Conservation (phyloP, 2,888 invertebrate genomes). For the Orchesellides sinensis region DNA sequence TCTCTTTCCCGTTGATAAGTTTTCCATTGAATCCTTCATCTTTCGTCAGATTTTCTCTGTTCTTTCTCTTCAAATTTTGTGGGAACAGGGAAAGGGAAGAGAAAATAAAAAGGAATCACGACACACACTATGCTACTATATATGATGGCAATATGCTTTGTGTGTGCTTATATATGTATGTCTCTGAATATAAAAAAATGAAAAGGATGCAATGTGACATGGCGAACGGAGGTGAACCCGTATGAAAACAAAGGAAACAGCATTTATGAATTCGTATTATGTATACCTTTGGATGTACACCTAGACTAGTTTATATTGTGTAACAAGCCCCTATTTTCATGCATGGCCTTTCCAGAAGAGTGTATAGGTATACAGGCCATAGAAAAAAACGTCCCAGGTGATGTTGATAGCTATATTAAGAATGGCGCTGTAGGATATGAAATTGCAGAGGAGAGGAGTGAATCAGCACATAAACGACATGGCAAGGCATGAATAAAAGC, state of each 20-base stretch:
- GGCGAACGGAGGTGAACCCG: constrained; percentile 33
- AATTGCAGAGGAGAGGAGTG: constrained; percentile 39
- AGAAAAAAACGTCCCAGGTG: constrained; percentile 42
- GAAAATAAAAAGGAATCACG: constrained; percentile 38
- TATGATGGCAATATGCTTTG: constrained; percentile 30
- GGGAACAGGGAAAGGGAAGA: constrained; percentile 13
- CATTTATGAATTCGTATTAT: background rate
- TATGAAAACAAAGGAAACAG: constrained; percentile 21
- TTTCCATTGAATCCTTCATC: constrained; percentile 54
- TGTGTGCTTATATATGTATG: too few species aligned
- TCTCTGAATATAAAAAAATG: background rate
- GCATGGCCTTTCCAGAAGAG: background rate
- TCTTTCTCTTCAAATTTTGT: constrained; percentile 26
- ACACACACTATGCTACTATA: too few species aligned
- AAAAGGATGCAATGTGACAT: constrained; percentile 51
- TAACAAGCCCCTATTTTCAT: background rate
- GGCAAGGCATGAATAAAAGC: constrained; percentile 14
- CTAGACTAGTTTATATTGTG: background rate
- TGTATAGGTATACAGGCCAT: background rate
- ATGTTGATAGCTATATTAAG: constrained; percentile 55
- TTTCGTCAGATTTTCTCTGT: constrained; percentile 35
- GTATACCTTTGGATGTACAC: background rate
- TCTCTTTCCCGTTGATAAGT: constrained; percentile 21
- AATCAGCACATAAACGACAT: constrained; percentile 47
- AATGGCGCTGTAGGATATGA: constrained; percentile 36